phyloP scores from a whole-genome alignment of 2,113 vertebrate genomes.

The Panurus biarmicus region DNA sequence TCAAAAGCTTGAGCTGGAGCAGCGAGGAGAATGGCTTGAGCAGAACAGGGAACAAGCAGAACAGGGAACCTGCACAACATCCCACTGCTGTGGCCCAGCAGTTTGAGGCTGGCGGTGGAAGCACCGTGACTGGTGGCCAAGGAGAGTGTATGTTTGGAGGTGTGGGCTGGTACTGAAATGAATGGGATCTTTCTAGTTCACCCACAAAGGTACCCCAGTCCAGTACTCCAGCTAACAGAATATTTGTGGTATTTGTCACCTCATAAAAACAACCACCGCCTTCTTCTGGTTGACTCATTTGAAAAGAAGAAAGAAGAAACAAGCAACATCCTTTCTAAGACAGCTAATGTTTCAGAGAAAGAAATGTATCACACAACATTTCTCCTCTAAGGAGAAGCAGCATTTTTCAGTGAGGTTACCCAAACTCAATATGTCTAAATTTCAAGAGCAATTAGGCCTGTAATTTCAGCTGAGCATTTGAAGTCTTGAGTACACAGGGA shows the following conservation, averaged over 20 bases:
- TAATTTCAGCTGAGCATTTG: neutral
- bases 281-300: slow-evolving; percentile 37
- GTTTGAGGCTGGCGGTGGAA: too few relatives aligned
- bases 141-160: neutral
- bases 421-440: neutral
- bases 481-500: slow-evolving; percentile 22
- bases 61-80: neutral
- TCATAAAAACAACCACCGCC: neutral
- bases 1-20: neutral
- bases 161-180: slow-evolving; percentile 24
- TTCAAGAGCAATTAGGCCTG: neutral
- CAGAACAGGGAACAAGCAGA: neutral
- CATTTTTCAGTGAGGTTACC: neutral
- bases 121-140: neutral
- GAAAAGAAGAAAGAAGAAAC: neutral
- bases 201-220: neutral
- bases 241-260: neutral
- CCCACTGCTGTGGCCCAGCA: neutral
- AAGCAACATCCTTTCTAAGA: slow-evolving; percentile 29
- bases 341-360: neutral
- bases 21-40: neutral
- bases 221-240: neutral
- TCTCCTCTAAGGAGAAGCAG: neutral
- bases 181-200: neutral
- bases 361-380: neutral